phyloP scores from a whole-genome alignment of 2,797 vertebrate genomes.

The Thamnophis elegans region DNA sequence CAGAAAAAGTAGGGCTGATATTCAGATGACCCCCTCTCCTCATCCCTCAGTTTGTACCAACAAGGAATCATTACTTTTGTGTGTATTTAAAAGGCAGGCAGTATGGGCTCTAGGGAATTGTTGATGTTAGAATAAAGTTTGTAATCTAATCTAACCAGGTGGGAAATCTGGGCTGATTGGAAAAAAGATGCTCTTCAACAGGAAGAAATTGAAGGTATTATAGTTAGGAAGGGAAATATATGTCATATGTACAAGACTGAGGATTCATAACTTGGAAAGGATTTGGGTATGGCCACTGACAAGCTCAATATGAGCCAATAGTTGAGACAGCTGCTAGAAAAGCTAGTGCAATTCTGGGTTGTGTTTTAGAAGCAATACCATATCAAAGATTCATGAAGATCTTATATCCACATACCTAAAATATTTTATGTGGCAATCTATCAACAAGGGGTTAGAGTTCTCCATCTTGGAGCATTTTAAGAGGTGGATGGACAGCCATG shows the following conservation, averaged over 20 bases:
- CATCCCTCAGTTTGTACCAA: neutral
- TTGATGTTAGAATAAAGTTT: neutral
- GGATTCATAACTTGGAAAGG: neutral
- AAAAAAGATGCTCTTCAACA: neutral
- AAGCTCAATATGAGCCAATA: neutral
- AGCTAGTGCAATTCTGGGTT: neutral
- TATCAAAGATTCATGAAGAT: neutral
- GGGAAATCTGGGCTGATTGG: neutral
- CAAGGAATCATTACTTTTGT: neutral
- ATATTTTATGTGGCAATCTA: neutral
- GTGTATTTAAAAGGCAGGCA: neutral
- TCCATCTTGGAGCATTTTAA: neutral
- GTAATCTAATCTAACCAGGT: neutral
- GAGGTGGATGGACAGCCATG: neutral
- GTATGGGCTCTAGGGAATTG: neutral
- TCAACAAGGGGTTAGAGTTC: neutral
- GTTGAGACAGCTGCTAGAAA: neutral
- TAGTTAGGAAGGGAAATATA: neutral
- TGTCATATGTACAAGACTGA: neutral
- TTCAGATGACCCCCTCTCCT: neutral
- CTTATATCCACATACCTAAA: neutral
- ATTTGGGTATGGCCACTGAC: neutral
- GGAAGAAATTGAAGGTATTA: neutral
- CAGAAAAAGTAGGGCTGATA: neutral
- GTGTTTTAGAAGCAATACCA: neutral